Base-by-base conservation (phyloP, 2,888 invertebrate genomes). In the Phasia obesa region DNA sequence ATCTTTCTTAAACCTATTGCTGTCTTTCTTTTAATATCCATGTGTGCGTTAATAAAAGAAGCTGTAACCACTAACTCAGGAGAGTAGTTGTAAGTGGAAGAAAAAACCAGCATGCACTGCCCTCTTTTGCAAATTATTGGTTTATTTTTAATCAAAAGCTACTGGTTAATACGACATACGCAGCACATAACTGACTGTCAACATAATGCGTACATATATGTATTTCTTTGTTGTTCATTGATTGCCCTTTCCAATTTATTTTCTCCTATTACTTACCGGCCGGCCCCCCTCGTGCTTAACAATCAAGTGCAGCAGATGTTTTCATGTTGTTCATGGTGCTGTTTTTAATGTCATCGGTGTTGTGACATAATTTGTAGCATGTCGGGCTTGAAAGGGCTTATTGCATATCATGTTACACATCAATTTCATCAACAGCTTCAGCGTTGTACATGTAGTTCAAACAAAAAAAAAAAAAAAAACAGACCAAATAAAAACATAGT, bases 231-330 rank as follows among this genome's bases (percentile, higher is more conserved):
- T n/a, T n/a, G n/a, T n/a, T n/a, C n/a, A n/a, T n/a, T n/a, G n/a
- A n/a, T n/a, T n/a, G n/a, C 19, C 17, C 4, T 25, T 38, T 62
- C 3, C 44, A 13, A 4, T 5, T 42, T 9, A 7, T 23, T 42
- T 59, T 7, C 17, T 25, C 21, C 44, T n/a, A 19, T 42, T 51
- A 15, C 42, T n/a, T 13, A 3, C n/a, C n/a, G n/a, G n/a, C n/a
- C 11, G 15, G 9, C 42, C 44, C 49, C 44, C 31, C 13, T 64
- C 21, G 2, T 53, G 38, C 51, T 53, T 17, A 38, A 47, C 70
- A 64, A 53, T 73, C 57, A 60, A 73, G 17, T 35, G 25, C 53
- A 60, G 51, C 53, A 79, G 25, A 53, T 67, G 65, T 67, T 65
- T 42, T 42, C 49, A 15, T 79, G 51, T 73, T 71, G 64, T 57